Conservation (phyloP, 2,888 invertebrate genomes). For the Nephrotoma flavescens region DNA sequence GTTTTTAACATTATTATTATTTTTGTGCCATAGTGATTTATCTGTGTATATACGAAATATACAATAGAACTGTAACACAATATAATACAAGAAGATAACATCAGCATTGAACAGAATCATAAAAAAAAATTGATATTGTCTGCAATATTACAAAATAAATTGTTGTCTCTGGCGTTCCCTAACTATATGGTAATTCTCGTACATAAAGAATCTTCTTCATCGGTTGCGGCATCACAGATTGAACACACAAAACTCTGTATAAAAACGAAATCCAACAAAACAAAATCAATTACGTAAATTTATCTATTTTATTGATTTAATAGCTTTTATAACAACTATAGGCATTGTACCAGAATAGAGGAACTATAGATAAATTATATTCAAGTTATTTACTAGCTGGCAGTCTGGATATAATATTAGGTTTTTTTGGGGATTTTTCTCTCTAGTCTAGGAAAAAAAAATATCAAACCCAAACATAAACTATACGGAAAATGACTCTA, state of each 20-base stretch:
- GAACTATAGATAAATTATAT: no score
- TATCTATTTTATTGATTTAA: background rate
- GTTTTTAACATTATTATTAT: background rate
- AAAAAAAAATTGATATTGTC: background rate
- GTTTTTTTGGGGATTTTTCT: background rate
- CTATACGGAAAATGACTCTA: background rate
- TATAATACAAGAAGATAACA: background rate
- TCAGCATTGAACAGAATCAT: background rate
- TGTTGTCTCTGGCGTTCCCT: background rate
- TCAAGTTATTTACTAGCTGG: background rate
- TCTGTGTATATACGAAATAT: background rate
- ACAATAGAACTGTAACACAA: background rate
- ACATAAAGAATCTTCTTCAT: background rate
- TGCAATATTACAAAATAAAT: background rate
- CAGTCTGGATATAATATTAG: background rate
- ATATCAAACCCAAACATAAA: background rate
- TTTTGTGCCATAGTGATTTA: background rate
- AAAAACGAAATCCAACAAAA: background rate
- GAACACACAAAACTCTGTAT: background rate
- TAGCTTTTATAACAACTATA: background rate
- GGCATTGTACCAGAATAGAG: no score
- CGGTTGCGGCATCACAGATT: background rate
- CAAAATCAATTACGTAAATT: background rate
- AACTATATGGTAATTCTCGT: background rate
- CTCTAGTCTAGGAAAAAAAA: background rate